Evolutionary conservation across 2,797 vertebrate species (phyloP).

Genomic region (Sebastes oblongus): DNA sequence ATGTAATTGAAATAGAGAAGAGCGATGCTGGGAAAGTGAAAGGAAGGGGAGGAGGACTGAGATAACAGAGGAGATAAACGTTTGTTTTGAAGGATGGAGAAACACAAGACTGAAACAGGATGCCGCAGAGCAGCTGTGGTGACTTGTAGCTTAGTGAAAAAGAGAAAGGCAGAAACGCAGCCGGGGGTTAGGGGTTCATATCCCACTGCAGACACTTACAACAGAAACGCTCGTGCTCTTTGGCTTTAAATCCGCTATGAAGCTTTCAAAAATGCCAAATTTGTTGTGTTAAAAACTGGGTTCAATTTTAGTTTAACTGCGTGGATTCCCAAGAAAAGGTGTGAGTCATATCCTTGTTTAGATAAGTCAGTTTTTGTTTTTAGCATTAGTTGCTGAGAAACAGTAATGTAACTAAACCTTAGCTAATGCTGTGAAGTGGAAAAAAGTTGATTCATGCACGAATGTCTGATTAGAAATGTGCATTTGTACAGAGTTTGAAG

Average conservation of each 20-base stretch:
- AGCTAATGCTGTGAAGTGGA: background rate
- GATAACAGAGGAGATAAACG: background rate
- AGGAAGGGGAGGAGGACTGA: background rate
- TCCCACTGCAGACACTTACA: background rate
- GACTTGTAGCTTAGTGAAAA: background rate
- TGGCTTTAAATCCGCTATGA: background rate
- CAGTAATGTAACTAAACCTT: background rate
- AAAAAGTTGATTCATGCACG: background rate
- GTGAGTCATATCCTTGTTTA: background rate
- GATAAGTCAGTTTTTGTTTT: background rate
- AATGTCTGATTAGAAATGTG: background rate
- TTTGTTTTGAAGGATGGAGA: slow-evolving; percentile 9
- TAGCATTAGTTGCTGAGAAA: background rate
- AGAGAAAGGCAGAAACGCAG: background rate
- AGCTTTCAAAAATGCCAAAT: background rate
- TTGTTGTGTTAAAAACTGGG: background rate
- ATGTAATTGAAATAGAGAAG: background rate
- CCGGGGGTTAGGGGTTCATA: background rate
- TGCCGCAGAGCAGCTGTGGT: background rate
- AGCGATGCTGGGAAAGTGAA: background rate
- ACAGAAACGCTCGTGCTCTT: background rate
- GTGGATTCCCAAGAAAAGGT: background rate
- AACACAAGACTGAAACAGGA: slow-evolving; percentile 21
- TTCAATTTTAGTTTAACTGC: background rate
- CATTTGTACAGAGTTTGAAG: background rate